Base-by-base conservation (phyloP, 2,113 vertebrate genomes). In the Columba janthina region DNA sequence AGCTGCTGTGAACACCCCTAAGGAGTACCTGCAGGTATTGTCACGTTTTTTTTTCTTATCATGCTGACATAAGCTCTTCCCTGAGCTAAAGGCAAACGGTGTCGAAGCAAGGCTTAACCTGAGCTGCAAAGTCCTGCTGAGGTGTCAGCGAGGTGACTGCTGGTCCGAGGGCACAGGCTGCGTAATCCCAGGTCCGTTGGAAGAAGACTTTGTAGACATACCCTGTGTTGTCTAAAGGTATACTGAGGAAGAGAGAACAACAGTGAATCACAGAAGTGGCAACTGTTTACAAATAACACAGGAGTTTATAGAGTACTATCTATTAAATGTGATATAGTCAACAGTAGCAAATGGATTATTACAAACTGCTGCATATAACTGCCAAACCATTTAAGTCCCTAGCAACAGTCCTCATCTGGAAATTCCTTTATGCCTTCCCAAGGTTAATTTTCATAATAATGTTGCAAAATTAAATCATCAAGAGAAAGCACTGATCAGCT, bases 361-460 rank as follows among this genome's bases (percentile, higher is more conserved):
- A 67, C 46, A 64, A 64, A 80, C 15, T 25, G 71, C 88, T 65
- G 50, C 70, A 51, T 62, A 10, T 58, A 76, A 79, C 85, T 92
- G 57, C 65, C 94, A 86, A 84, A 40, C 76, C 57, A 17, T 25
- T 16, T 42, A 40, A 80, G 32, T 0, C 48, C 69, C 58, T 93
- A 90, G 64, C 72, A 93, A 67, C 79, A 65, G 48, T 64, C 32
- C n/a, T 72, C 62, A 66, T 73, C 85, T 92, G 85, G 72, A 77
- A 93, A 90, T 75, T 85, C 50, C 53, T 71, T 87, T 73, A 81
- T 78, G 91, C 38, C 29, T 72, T 94, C 88, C 83, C 62, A 69
- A 88, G 19, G 48, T 74, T 84, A 83, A 84, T 89, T 91, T 94
- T 96, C 57, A 24, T 86, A 94, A 90, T 51, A 78, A 90, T 83